Evolutionary conservation across 2,888 invertebrate species (phyloP), one percentile per base, ranked within the genome.

Genomic region (Drosophila longiperda): DNA sequence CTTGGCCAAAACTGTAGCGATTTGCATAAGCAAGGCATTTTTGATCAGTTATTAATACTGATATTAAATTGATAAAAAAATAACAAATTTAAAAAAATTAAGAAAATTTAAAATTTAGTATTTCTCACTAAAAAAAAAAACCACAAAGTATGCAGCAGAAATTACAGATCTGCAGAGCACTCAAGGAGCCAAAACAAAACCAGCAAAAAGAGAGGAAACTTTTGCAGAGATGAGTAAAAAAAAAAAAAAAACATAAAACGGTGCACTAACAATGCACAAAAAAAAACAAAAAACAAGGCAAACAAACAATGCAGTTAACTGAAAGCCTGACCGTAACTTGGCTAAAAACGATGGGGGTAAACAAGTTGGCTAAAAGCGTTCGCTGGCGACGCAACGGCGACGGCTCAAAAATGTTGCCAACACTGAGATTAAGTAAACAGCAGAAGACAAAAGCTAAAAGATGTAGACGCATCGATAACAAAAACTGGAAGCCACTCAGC

Each of bases 61-160:
- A 29, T 29, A 36, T 36, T 36, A 15, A 36, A 36, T 36, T 36
- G 36, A 38, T 38, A 17, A 17, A 38, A 38, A 38, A 17, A 17
- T 38, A 17, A 17, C 17, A 38, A 17, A 7, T 3, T 38, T 38
- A 7, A 36, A 36, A 7, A 3, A 42, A 2, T 40, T 40, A 11
- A n/a, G 11, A n/a, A 40, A 11, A n/a, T n/a, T 42, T 42, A 1
- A 42, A 42, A 20, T 6, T 11, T 20, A 2, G 20, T 6, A 20
- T 6, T 5, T 42, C 6, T 8, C 12, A 33, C n/a, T 50, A 33
- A 36, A 7, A 23, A 23, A 36, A 59, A 38, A 20, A 23, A 42
- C 82, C 82, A 53, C 67, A 75, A 80, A 82, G 83, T 83, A 85
- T 73, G 86, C 83, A 75, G 75, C 72, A 75, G 53, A 65, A 71